Base-by-base conservation (phyloP, 2,797 vertebrate genomes). In the Otus scops region DNA sequence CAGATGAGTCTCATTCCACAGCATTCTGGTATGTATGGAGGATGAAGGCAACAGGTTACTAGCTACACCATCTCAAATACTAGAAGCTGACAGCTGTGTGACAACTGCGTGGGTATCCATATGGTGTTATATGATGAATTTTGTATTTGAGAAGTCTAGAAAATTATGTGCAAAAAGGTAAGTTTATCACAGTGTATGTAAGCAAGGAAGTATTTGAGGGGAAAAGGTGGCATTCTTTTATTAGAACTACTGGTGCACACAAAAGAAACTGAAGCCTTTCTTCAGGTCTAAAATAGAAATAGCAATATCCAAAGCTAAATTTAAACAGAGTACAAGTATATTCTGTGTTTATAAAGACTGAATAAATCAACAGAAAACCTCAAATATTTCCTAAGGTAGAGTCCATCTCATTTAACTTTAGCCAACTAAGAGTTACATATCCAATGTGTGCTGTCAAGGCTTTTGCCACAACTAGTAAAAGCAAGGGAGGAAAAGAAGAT, bases 21-120 rank as follows among this genome's bases (percentile, higher is more conserved):
- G 57, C 9, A 13, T 59, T 88, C 90, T 92, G 92, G 38, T 43
- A 90, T 65, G 85, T 85, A 94, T 0, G 50, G 85, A 38, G 47
- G 85, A 84, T 70, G 93, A 86, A 92, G 77, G 85, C 85, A 95
- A 90, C 90, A 89, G 96, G 96, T 95, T 94, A 95, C 69, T 50
- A 69, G 86, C 70, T 93, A 73, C 39, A 78, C 53, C 90, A 86
- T 81, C 74, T 88, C 92, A 92, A 95, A 92, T 69, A 95, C 73
- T 65, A 78, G 73, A 81, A 95, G 74, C 54, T 96, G 94, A 96
- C 93, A 96, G 92, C 95, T 96, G 96, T 90, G 79, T 96, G 94
- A 96, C 94, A 96, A 95, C 83, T 94, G 95, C 26, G 89, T 88
- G 93, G 94, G 93, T 59, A 92, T 30, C 94, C 94, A 97, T 95